These are phyloP conservation scores for Chrysolina oricalcia DNA, from an alignment of 2,888 invertebrate genomes.

Conservation along the genomic window DNA sequence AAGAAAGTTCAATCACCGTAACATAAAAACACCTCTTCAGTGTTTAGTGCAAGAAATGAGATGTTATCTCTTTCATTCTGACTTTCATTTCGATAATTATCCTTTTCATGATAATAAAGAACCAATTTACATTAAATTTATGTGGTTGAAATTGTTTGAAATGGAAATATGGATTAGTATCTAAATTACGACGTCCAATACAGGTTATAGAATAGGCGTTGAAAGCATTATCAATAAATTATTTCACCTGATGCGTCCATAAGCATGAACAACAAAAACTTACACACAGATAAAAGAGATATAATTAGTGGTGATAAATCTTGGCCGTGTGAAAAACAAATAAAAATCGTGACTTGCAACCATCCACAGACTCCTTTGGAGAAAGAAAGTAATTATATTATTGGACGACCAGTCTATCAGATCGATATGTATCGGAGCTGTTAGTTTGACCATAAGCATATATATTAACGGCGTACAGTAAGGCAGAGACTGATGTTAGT, in stretches of 20 bases:
- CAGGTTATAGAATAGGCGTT: conserved; percentile 50
- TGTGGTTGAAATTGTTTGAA: conserved; percentile 49
- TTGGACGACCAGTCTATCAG: conserved; percentile 56
- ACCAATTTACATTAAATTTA: conserved; percentile 51
- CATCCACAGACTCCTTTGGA: conserved; percentile 50
- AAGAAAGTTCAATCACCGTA: not conserved
- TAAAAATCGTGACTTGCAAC: conserved; percentile 64
- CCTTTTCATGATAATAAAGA: conserved; percentile 53
- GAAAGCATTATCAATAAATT: conserved; percentile 53
- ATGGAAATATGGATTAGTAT: conserved; percentile 51
- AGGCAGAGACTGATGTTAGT: conserved; percentile 33
- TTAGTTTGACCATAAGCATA: conserved; percentile 35
- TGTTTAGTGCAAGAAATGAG: conserved; percentile 24
- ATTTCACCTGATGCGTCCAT: conserved; percentile 39
- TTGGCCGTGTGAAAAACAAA: conserved; percentile 62
- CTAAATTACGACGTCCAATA: conserved; percentile 40
- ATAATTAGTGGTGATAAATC: conserved; percentile 64
- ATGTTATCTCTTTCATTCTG: conserved; percentile 43
- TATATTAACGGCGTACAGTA: conserved; percentile 18
- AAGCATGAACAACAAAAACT: conserved; percentile 46
- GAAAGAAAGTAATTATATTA: conserved; percentile 56
- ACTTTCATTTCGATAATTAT: conserved; percentile 51
- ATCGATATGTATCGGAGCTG: conserved; percentile 43
- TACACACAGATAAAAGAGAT: conserved; percentile 54
- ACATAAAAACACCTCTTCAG: conserved; percentile 3